Evolutionary conservation across 1,140 invertebrate species (phyloP).

Genomic region (Brachionus manjavacas): DNA sequence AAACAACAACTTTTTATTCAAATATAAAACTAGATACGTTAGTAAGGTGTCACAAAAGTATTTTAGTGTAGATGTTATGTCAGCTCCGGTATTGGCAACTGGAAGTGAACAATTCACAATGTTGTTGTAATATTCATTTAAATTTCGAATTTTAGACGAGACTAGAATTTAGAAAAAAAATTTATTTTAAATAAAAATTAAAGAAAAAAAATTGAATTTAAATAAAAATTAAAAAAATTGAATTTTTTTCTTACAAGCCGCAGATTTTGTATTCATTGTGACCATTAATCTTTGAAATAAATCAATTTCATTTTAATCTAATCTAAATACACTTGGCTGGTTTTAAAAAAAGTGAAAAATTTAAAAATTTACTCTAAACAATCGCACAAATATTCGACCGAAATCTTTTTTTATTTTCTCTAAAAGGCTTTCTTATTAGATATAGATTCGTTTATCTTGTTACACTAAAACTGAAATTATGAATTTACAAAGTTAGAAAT

Average conservation of each 20-base stretch:
- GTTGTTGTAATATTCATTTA: conserved; percentile 89
- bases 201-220: background rate
- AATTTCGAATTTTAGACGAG: conserved; percentile 89
- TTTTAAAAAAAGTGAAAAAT: background rate
- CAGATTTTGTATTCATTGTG: conserved; percentile 26
- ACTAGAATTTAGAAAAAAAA: conserved; percentile 63
- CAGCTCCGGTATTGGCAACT: conserved; percentile 76
- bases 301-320: background rate
- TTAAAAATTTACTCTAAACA: background rate
- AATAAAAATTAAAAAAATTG: background rate
- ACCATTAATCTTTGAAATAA: background rate
- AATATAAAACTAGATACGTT: conserved; percentile 65
- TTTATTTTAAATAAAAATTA: background rate
- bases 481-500: background rate
- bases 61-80: conserved; percentile 93
- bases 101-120: conserved; percentile 84
- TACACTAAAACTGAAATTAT: background rate
- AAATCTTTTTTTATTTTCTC: too few species aligned
- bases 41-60: conserved; percentile 94
- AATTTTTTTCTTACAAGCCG: background rate
- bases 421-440: too few species aligned
- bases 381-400: too few species aligned
- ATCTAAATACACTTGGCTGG: background rate
- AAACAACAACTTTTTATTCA: background rate
- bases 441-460: background rate